Base-by-base conservation (phyloP, 2,797 vertebrate genomes). In the Typhlichthys subterraneus region DNA sequence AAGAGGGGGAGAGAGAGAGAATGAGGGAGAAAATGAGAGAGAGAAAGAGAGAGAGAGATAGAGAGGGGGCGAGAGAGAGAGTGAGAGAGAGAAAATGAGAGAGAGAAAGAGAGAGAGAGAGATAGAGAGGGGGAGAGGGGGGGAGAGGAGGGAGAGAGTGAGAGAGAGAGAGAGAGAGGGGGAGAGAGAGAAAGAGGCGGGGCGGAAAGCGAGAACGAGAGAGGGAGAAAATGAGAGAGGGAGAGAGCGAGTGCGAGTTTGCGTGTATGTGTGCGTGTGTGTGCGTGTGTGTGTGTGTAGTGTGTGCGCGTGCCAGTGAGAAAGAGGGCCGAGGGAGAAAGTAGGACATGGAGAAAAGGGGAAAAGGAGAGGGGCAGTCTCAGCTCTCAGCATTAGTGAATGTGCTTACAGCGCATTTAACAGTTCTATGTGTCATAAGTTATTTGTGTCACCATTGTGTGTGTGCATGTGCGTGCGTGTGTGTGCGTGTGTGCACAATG, bases 391-490 rank as follows among this genome's bases (percentile, higher is more conserved):
- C 77, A 54, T 78, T 57, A 65, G 54, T 57, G 79, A 84, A 85
- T 82, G 84, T 84, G 86, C 89, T 89, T 87, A 87, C 85, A 69
- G 63, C 11, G 79, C 85, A 80, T 79, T 84, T 80, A 66, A 77
- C 78, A 80, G 86, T 89, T 83, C 72, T 69, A 49, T 69, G 75
- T 88, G 89, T 86, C 89, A 86, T 42, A 57, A 83, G 70, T 81
- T 85, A 84, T 89, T 87, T 86, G 81, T 90, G 86, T 89, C 88
- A 89, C 68, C 50, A 79, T 46, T 48, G 49, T 65, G 75, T 79
- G 65, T 69, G 63, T 71, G 17, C 17, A 17, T 17, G 17, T 69
- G 57, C 33, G 53, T 19, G 55, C 63, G n/a, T 45, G n/a, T 14
- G 14, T 29, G 61, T 7, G 12, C 4, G 12, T 56, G 14, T 57